These are phyloP conservation scores for Linurgus olivaceus DNA, from an alignment of 2,797 vertebrate genomes.

Conservation along the genomic window DNA sequence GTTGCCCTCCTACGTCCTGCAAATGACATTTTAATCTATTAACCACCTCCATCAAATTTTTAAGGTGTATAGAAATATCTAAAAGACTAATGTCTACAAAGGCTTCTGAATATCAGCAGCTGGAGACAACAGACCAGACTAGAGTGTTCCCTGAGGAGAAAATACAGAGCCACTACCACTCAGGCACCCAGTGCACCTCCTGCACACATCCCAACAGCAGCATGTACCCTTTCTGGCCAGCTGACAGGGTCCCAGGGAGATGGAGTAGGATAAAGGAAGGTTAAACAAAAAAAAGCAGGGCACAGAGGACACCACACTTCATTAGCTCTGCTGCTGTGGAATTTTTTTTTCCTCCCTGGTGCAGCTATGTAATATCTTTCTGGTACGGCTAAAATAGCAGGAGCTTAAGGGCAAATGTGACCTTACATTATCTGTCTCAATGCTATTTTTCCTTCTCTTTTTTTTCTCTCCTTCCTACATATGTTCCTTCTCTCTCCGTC, in stretches of 20 bases:
- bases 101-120: neutral
- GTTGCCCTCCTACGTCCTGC: neutral
- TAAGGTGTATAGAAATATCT: neutral
- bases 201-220: neutral
- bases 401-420: conserved; percentile 57
- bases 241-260: neutral
- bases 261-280: neutral
- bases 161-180: neutral
- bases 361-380: neutral
- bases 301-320: neutral
- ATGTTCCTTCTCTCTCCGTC: conserved; percentile 26
- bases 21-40: neutral
- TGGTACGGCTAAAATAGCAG: neutral
- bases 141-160: neutral
- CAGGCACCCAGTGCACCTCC: neutral
- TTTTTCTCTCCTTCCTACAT: conserved; percentile 53
- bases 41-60: neutral
- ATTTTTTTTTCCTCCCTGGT: neutral
- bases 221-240: neutral
- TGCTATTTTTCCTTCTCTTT: conserved; percentile 20
- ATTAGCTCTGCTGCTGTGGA: conserved; percentile 4
- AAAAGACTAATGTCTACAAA: neutral
- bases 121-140: neutral
- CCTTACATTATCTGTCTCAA: conserved; percentile 39
- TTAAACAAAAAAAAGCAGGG: neutral